Evolutionary conservation across 2,113 vertebrate species (phyloP), one percentile per base, ranked within the genome.

Genomic region (Bos javanicus): DNA sequence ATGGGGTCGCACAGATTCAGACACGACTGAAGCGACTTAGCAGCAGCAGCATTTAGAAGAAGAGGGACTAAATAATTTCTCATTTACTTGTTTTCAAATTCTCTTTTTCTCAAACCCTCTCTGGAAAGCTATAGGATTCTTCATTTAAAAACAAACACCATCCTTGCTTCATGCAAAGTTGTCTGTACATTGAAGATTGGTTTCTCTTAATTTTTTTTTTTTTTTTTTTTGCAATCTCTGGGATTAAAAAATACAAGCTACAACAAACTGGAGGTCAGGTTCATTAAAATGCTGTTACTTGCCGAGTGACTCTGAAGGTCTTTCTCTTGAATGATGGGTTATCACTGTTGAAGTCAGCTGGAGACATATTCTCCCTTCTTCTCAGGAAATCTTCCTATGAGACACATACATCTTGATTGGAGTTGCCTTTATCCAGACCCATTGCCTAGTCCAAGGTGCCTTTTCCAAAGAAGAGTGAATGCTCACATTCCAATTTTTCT

Each of bases 191-290:
- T 71, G 39, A 85, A 52, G 1, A 52, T 80, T 54, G 13, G 2
- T 93, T 89, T 96, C 60, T 82, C 12, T 90, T 95, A 87, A 85
- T 82, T 91, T n/a, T 93, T 46, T 43, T 39, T 39, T 39, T 39
- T 82, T 91, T n/a, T 93, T 46, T 91, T 21, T 78, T 23, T 25
- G 15, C 14, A 80, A 16, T 87, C 46, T 95, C 60, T 87, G 26
- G 52, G 14, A 56, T 89, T 83, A 46, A 90, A 97, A 54, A 94
- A 36, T 13, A 36, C 15, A 43, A 30, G 4, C 81, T 81, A 86
- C 74, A 52, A 89, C 91, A 50, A 94, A 56, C 21, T 43, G 33
- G 39, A 87, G 2, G 39, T 39, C 33, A 23, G 60, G 2, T 56
- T 94, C 23, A 90, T 8, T 87, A 33, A 33, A 88, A 62, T 28